Percentiles rank a stretch among this genome's conserved stretches.
Evolutionary conservation across 2,113 vertebrate genomes (phyloP).

Genomic region (Dryoscopus gambensis): DNA sequence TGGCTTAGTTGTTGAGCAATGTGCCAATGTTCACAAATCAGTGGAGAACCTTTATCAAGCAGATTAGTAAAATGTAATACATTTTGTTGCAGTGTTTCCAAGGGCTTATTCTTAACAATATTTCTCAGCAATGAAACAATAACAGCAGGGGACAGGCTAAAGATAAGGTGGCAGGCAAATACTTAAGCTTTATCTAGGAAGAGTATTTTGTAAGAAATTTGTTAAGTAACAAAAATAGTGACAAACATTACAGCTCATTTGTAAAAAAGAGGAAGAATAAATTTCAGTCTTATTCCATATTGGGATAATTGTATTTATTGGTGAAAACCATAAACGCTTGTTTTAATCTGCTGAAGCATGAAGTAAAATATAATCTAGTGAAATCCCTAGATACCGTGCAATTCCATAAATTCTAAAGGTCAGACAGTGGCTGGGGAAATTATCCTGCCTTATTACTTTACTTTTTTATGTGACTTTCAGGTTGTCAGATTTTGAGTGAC

Average conservation of each 20-base stretch:
- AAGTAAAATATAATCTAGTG: neutral
- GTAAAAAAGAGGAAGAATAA: neutral
- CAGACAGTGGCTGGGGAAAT: neutral
- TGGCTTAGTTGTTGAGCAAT: fast-evolving
- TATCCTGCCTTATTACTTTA: neutral
- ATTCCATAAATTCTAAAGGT: neutral
- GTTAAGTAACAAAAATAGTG: neutral
- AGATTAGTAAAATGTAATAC: neutral
- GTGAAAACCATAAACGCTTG: neutral
- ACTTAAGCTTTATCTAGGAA: neutral
- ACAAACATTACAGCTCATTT: neutral
- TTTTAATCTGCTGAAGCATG: neutral
- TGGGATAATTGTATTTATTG: neutral
- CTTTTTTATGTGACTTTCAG: neutral
- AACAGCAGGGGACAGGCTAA: neutral
- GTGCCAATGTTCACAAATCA: neutral
- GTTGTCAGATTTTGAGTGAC: neutral
- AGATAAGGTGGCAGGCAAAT: neutral
- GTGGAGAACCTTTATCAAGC: neutral
- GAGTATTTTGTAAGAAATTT: neutral
- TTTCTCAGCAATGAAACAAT: neutral
- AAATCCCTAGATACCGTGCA: neutral
- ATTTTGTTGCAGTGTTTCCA: neutral
- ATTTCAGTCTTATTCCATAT: neutral
- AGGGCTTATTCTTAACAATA: neutral